Evolutionary conservation across 2,888 invertebrate species (phyloP).

Genomic region (Erynnis tages): DNA sequence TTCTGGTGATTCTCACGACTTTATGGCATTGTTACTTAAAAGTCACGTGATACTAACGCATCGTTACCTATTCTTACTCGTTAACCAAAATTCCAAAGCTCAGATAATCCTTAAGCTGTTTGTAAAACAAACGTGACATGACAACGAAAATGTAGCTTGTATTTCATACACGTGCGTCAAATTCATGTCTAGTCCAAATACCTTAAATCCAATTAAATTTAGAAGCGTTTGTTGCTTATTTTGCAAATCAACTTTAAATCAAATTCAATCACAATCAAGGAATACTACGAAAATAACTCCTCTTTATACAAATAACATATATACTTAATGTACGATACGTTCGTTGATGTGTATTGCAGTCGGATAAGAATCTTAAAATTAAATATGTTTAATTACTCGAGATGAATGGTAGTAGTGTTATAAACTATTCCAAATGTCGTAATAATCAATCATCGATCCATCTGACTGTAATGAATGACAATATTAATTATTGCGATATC

Average conservation of each 20-base stretch:
- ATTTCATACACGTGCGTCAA: conserved; percentile 18
- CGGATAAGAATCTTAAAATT: too few relatives aligned
- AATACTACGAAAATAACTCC: too few relatives aligned
- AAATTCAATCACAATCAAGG: too few relatives aligned
- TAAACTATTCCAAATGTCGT: background rate
- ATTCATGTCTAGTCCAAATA: background rate
- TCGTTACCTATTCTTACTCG: conserved; percentile 4
- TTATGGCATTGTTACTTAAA: too few relatives aligned
- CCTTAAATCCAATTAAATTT: background rate
- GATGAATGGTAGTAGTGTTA: too few relatives aligned
- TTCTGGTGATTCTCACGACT: too few relatives aligned
- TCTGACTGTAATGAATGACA: background rate
- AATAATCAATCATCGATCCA: too few relatives aligned
- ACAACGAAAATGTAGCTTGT: conserved; percentile 4
- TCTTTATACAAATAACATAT: too few relatives aligned
- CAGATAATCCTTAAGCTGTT: conserved; percentile 13
- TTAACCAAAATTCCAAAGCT: conserved; percentile 8
- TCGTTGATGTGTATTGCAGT: too few relatives aligned
- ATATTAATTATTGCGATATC: background rate
- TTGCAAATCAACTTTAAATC: background rate
- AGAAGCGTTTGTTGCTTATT: background rate
- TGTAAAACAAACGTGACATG: conserved; percentile 22
- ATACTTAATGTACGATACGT: too few relatives aligned
- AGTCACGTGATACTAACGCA: background rate
- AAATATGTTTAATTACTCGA: too few relatives aligned